These are phyloP conservation scores for Circaetus cinerascens DNA, from an alignment of 2,113 vertebrate genomes.

Conservation along the genomic window DNA sequence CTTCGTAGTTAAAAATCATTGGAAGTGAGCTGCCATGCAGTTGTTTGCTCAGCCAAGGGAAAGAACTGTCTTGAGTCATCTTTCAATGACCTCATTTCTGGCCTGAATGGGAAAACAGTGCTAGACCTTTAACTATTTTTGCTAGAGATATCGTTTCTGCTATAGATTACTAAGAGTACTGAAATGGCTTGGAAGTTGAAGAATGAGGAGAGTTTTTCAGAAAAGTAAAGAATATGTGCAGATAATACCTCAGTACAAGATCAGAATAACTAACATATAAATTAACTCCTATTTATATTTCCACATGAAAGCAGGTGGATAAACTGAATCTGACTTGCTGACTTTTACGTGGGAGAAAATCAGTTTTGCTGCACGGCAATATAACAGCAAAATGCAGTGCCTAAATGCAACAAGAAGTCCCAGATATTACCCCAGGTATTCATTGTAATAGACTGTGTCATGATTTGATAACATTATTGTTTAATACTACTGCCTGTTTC, in stretches of 20 bases:
- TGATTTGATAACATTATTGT: neutral
- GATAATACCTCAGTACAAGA: neutral
- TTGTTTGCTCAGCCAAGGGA: neutral
- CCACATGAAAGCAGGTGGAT: neutral
- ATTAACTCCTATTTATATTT: neutral
- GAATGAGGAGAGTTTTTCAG: neutral
- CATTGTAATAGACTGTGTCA: neutral
- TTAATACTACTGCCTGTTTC: neutral
- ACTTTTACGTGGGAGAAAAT: neutral
- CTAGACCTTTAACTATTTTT: neutral
- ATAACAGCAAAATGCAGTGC: neutral
- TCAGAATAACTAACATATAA: neutral
- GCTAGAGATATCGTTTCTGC: neutral
- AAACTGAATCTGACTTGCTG: neutral
- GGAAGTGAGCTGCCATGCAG: neutral
- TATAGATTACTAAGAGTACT: neutral
- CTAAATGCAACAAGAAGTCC: neutral
- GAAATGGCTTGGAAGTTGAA: neutral
- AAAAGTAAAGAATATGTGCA: neutral
- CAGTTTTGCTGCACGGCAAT: neutral
- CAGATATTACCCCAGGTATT: neutral
- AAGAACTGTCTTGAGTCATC: neutral
- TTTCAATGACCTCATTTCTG: neutral
- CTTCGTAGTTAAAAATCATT: neutral
- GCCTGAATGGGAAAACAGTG: neutral